These are phyloP conservation scores for Dascillus cervinus DNA, from an alignment of 2,888 invertebrate genomes.

Conservation along the genomic window DNA sequence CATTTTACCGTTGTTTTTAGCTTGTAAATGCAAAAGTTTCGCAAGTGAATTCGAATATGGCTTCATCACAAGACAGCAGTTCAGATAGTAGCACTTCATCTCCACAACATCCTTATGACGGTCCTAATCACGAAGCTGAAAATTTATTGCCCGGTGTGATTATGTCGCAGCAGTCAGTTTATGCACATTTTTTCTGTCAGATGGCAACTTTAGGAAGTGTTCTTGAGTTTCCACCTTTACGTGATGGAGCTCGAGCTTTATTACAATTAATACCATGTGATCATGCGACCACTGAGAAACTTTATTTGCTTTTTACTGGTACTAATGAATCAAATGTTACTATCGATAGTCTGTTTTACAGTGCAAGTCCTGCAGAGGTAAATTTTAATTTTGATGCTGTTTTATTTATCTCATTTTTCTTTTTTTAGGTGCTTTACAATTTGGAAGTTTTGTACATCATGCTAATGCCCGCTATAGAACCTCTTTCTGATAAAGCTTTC, in stretches of 20 bases:
- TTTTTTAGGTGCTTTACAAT: slow-evolving; percentile 63
- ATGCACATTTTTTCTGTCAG: slow-evolving; percentile 75
- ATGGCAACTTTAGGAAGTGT: slow-evolving; percentile 83
- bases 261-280: slow-evolving; percentile 74
- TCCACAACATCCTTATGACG: slow-evolving; percentile 78
- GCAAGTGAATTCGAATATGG: slow-evolving; percentile 61
- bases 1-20: slow-evolving; percentile 38
- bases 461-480: slow-evolving; percentile 81
- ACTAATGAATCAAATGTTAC: slow-evolving; percentile 39
- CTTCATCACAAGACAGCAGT: slow-evolving; percentile 84
- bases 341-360: slow-evolving; percentile 60
- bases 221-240: slow-evolving; percentile 67
- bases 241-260: slow-evolving; percentile 76
- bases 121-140: slow-evolving; percentile 76
- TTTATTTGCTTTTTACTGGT: slow-evolving; percentile 49
- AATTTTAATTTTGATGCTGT: slow-evolving; percentile 20
- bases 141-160: slow-evolving; percentile 84
- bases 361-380: slow-evolving; percentile 65
- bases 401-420: slow-evolving; percentile 9
- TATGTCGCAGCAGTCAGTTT: slow-evolving; percentile 74
- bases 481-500: slow-evolving; percentile 64
- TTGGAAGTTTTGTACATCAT: slow-evolving; percentile 65
- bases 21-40: slow-evolving; percentile 69
- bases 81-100: slow-evolving; percentile 93
- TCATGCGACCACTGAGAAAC: slow-evolving; percentile 45